Conservation (phyloP, 2,113 vertebrate species). For the Microcebus ravelobensis region DNA sequence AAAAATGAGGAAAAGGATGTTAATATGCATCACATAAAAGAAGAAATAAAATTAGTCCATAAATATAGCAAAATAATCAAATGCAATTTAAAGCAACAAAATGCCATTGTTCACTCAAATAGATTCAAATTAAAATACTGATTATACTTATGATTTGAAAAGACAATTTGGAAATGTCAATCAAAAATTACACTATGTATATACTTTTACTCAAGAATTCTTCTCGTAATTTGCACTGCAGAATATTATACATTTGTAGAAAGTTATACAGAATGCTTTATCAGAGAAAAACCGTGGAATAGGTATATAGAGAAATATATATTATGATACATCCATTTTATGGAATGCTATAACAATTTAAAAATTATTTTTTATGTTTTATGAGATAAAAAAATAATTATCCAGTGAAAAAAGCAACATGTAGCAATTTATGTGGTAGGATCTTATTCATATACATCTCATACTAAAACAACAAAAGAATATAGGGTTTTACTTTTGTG, state of each 20-base stretch:
- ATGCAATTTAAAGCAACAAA: neutral
- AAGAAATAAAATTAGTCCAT: neutral
- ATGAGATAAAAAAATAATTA: neutral
- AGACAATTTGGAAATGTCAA: neutral
- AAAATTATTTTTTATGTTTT: neutral
- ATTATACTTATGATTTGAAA: neutral
- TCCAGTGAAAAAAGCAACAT: neutral
- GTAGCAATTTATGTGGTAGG: neutral
- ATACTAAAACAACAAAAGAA: neutral
- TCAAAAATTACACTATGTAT: neutral
- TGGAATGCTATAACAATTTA: neutral
- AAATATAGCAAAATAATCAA: neutral
- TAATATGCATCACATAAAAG: neutral
- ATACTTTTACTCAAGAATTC: neutral
- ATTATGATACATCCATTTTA: neutral
- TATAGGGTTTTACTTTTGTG: neutral
- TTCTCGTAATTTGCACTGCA: neutral
- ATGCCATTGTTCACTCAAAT: neutral
- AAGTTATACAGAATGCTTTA: neutral
- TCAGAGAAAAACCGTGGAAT: neutral
- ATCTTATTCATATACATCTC: neutral
- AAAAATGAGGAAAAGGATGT: neutral
- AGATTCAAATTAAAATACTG: neutral
- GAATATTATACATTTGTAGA: neutral
- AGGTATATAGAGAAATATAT: neutral